Evolutionary conservation across 2,888 invertebrate genomes (phyloP).

Genomic region (Erebia palarica): DNA sequence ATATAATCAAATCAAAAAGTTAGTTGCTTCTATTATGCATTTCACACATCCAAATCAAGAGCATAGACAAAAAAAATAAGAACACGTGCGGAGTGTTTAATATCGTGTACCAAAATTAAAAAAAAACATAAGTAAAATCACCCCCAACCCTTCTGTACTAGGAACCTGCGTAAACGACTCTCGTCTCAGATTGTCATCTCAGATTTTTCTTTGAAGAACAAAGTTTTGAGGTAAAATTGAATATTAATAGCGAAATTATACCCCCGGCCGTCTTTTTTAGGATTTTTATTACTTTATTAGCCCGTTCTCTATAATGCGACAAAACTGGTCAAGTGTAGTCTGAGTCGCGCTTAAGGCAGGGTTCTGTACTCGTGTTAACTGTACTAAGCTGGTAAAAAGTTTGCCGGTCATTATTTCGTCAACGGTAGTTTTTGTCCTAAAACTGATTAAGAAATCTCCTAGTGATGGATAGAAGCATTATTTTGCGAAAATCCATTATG

Average conservation of each 20-base stretch:
- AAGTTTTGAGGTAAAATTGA: constrained; percentile 77
- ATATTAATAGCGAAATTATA: constrained; percentile 82
- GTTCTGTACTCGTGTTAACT: too few species aligned
- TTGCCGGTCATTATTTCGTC: too few species aligned
- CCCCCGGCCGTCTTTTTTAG: constrained; percentile 56
- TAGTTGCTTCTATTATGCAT: too few species aligned
- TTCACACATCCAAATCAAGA: not conserved
- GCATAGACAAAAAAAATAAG: constrained; percentile 21
- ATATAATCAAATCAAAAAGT: too few species aligned
- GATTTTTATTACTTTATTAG: constrained; percentile 80
- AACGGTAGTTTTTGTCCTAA: too few species aligned
- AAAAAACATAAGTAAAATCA: constrained; percentile 32
- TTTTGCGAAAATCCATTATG: too few species aligned
- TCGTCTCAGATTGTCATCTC: constrained; percentile 68
- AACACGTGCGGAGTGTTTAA: constrained; percentile 45
- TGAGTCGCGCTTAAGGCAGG: too few species aligned
- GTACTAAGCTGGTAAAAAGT: too few species aligned
- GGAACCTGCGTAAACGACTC: constrained; percentile 71
- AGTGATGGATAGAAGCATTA: too few species aligned
- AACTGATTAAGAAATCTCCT: too few species aligned
- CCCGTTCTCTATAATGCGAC: constrained; percentile 68
- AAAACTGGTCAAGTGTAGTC: constrained; percentile 48
- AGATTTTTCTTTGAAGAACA: constrained; percentile 78
- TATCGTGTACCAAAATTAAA: constrained; percentile 45
- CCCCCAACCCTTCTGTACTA: constrained; percentile 66